Evolutionary conservation across 92 coral and sea anemone species (phyloP), one percentile per base, ranked within the genome.

Genomic region (Paragorgia papillata): DNA sequence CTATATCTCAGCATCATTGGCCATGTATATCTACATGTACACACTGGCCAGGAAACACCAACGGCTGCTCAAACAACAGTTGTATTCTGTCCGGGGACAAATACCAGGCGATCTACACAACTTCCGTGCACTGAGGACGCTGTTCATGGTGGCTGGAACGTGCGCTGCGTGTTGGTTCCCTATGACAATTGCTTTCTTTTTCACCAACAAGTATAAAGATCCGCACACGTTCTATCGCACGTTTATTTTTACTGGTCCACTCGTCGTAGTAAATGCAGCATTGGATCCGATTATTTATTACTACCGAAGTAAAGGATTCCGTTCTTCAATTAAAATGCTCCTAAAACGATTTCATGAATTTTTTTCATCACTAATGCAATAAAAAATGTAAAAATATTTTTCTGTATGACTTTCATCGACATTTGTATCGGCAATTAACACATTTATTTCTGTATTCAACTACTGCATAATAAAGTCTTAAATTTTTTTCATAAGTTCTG

Each of bases 251-350:
- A 53, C 64, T 34, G 44, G 49, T 2, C 78, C 78, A 0, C 31
- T 55, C 18, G 51, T 33, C 21, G 64, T 71, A 1, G 9, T 71
- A 13, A 55, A 55, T 28, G 49, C 78, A 19, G 61, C 57, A 46
- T 17, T 71, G 18, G 78, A 71, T 54, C 78, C 78, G 18, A 51
- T 57, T 8, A 71, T 71, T 20, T 71, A 71, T 34, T 71, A 71
- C 28, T 71, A 31, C 30, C 58, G 78, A 30, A 71, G 78, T 25
- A 71, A 32, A 55, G 64, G 64, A 30, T 71, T 71, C 21, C 62
- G 64, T n/a, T n/a, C n/a, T n/a, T n/a, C n/a, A n/a, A n/a, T n/a
- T n/a, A n/a, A n/a, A n/a, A n/a, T n/a, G n/a, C n/a, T n/a, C n/a
- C n/a, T n/a, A n/a, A n/a, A n/a, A n/a, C n/a, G n/a, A n/a, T n/a